phyloP scores from a whole-genome alignment of 1,140 invertebrate genomes.

The Orchesella cincta region DNA sequence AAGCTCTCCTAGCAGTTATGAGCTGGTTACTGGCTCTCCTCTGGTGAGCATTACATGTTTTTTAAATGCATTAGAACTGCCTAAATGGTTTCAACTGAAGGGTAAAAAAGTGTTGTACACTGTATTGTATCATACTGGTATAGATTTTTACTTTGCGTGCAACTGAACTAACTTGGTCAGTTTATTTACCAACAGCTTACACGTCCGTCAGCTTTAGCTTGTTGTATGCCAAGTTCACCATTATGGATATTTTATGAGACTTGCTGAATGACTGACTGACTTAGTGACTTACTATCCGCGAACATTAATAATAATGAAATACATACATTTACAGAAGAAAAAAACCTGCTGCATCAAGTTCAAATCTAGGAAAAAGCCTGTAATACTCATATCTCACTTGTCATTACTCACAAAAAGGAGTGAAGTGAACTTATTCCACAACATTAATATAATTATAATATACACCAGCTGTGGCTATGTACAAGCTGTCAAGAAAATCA shows the following conservation, averaged over 20 bases:
- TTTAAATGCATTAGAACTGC: too few relatives aligned
- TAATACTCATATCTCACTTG: not conserved
- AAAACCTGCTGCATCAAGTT: conserved; percentile 8
- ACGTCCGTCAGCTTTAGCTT: too few relatives aligned
- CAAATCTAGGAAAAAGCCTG: not conserved
- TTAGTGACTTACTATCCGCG: not conserved
- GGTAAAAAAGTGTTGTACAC: too few relatives aligned
- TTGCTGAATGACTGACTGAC: not conserved
- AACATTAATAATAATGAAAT: not conserved
- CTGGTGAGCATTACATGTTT: not conserved
- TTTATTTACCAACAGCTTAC: too few relatives aligned
- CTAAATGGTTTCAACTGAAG: too few relatives aligned
- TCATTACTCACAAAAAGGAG: conserved; percentile 1
- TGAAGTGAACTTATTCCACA: not conserved
- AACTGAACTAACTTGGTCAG: too few relatives aligned
- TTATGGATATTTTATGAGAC: too few relatives aligned
- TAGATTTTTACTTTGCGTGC: too few relatives aligned
- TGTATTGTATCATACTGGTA: too few relatives aligned
- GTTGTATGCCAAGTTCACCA: too few relatives aligned
- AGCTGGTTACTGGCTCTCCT: not conserved
- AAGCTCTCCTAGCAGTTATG: not conserved
- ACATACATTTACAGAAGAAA: not conserved
- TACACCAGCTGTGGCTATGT: not conserved
- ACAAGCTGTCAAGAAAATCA: not conserved
- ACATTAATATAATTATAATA: conserved; percentile 7